Percentiles rank a stretch among this genome's conserved stretches.
Evolutionary conservation across 2,113 vertebrate species (phyloP).

Genomic region (Brachyhypopomus gauderio): DNA sequence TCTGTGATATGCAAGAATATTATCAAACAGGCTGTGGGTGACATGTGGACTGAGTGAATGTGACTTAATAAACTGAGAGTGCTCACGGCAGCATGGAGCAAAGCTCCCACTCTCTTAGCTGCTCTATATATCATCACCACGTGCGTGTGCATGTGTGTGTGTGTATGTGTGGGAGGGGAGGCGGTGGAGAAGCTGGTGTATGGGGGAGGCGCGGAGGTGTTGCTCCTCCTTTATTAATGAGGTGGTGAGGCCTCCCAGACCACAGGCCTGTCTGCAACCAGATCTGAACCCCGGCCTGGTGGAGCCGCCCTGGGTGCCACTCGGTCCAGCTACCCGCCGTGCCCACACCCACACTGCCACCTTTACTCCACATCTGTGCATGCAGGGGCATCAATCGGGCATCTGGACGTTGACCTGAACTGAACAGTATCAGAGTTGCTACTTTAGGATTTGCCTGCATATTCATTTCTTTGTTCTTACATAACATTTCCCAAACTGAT

Average conservation of each 20-base stretch:
- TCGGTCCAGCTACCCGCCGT: not conserved
- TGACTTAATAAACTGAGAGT: conserved; percentile 39
- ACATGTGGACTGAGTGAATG: conserved; percentile 39
- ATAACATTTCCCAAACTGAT: too few species aligned
- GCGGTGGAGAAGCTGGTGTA: conserved; percentile 11
- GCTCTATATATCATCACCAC: too few species aligned
- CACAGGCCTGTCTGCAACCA: conserved; percentile 22
- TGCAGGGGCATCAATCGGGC: not conserved
- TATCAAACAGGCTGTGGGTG: conserved; percentile 21
- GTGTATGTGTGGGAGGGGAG: not conserved
- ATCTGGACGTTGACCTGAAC: not conserved
- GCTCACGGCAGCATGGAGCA: not conserved
- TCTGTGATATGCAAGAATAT: conserved; percentile 12
- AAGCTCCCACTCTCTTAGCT: not conserved
- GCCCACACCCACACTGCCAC: not conserved
- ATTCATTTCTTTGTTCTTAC: not conserved
- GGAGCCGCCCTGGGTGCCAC: conserved; percentile 36
- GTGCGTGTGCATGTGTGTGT: too few species aligned
- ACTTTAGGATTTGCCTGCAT: not conserved
- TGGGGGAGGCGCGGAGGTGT: not conserved
- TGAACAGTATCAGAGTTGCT: not conserved
- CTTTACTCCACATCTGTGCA: not conserved
- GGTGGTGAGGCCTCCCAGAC: conserved; percentile 10
- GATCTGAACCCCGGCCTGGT: conserved; percentile 19
- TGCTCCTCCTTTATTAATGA: conserved; percentile 31